Percentiles rank a stretch among this genome's conserved stretches.
Evolutionary conservation across 2,113 vertebrate species (phyloP).

Genomic region (Rhinolophus ferrumequinum): DNA sequence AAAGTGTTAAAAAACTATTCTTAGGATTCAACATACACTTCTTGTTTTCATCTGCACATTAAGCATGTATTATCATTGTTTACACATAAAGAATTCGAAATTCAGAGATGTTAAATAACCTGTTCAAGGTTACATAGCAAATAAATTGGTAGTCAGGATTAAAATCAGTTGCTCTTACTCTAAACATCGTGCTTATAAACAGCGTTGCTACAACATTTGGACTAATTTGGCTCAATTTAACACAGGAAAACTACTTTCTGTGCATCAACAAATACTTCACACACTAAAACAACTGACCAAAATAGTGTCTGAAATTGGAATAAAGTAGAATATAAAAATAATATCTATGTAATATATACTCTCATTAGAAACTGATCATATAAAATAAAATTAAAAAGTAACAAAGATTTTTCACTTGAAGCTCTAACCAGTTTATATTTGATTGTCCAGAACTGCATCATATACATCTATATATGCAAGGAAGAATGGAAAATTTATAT

Average conservation of each 20-base stretch:
- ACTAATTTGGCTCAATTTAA: not conserved
- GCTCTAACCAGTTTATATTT: not conserved
- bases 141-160: not conserved
- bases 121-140: not conserved
- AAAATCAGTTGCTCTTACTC: not conserved
- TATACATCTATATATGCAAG: not conserved
- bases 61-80: not conserved
- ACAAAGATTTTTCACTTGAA: not conserved
- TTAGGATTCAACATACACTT: not conserved
- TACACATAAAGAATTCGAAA: not conserved
- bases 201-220: not conserved
- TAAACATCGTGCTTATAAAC: not conserved
- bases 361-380: not conserved
- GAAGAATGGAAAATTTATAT: not conserved
- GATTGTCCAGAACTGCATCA: not conserved
- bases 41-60: not conserved
- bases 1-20: not conserved
- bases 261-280: not conserved
- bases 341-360: not conserved
- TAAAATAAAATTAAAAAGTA: not conserved
- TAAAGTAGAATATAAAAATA: not conserved
- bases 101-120: not conserved
- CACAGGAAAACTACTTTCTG: not conserved
- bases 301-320: not conserved
- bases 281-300: not conserved